Conservation (phyloP, 2,888 invertebrate genomes). For the Drosophila siamana region DNA sequence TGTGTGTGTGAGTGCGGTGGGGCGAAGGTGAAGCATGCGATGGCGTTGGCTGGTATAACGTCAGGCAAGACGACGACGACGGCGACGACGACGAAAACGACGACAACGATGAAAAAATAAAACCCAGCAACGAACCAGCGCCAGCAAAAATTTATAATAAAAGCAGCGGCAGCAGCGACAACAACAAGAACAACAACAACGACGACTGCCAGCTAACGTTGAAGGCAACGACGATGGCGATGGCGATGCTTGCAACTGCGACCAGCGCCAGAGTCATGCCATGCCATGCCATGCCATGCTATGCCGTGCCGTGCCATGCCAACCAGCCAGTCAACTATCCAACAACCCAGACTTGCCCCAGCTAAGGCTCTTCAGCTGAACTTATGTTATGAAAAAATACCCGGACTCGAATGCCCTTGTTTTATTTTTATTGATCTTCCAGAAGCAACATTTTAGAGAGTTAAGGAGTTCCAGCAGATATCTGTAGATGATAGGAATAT, state of each 20-base stretch:
- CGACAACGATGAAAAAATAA: conserved; percentile 41
- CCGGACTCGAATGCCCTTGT: conserved; percentile 31
- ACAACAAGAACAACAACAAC: conserved; percentile 43
- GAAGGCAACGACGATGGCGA: conserved; percentile 29
- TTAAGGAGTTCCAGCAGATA: neutral
- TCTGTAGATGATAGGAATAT: neutral
- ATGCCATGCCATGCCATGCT: conserved; percentile 16
- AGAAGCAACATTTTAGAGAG: neutral
- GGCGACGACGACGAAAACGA: conserved; percentile 55
- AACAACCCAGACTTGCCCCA: conserved; percentile 53
- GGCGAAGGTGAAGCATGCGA: conserved; percentile 82
- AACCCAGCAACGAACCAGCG: conserved; percentile 64
- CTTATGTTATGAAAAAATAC: conserved; percentile 5
- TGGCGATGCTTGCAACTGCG: conserved; percentile 59
- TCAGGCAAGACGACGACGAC: conserved; percentile 68
- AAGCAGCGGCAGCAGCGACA: conserved; percentile 59
- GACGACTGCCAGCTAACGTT: conserved; percentile 34
- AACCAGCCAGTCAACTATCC: conserved; percentile 64
- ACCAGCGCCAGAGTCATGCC: conserved; percentile 45
- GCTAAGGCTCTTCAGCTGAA: conserved; percentile 27
- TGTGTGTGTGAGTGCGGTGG: conserved; percentile 62
- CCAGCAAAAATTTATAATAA: conserved; percentile 76
- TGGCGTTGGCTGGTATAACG: conserved; percentile 71
- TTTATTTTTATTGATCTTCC: neutral
- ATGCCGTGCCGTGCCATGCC: conserved; percentile 37